These are phyloP conservation scores for Tauraco erythrolophus DNA, from an alignment of 2,113 vertebrate genomes.

Conservation along the genomic window DNA sequence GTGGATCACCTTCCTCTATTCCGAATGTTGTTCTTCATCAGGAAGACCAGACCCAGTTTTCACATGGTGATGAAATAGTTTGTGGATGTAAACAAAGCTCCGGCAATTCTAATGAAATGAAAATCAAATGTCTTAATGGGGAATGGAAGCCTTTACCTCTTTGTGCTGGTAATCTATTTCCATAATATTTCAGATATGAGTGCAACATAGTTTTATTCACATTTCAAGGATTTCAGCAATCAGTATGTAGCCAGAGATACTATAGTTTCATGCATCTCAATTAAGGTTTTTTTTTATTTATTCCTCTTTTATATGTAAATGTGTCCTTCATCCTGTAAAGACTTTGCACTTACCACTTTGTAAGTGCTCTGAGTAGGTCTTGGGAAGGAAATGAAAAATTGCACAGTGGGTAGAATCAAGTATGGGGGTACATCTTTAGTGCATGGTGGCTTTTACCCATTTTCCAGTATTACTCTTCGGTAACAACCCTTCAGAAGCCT, in stretches of 20 bases:
- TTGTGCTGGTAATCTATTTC: constrained; percentile 44
- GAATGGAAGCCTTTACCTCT: constrained; percentile 54
- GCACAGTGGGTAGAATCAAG: not conserved
- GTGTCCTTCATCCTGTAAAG: not conserved
- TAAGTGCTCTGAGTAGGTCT: not conserved
- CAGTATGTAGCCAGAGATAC: not conserved
- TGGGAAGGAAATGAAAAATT: not conserved
- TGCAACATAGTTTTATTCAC: not conserved
- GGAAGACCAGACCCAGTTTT: not conserved
- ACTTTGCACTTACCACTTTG: not conserved
- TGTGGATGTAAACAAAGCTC: not conserved
- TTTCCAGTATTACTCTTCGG: not conserved
- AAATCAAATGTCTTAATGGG: constrained; percentile 50
- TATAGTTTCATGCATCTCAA: not conserved
- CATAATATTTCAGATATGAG: not conserved
- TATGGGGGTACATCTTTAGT: not conserved
- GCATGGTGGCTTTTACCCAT: not conserved
- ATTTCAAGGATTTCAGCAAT: not conserved
- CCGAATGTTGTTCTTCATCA: not conserved
- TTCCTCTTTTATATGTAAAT: not conserved
- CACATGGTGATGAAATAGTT: constrained; percentile 8
- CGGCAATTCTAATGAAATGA: not conserved
- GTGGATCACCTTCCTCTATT: constrained; percentile 25
- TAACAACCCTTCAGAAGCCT: not conserved
- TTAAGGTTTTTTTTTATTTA: not conserved